Percentiles rank a stretch among this genome's conserved stretches.
Evolutionary conservation across 1,140 invertebrate genomes (phyloP).

Genomic region (Pectinophora gossypiella): DNA sequence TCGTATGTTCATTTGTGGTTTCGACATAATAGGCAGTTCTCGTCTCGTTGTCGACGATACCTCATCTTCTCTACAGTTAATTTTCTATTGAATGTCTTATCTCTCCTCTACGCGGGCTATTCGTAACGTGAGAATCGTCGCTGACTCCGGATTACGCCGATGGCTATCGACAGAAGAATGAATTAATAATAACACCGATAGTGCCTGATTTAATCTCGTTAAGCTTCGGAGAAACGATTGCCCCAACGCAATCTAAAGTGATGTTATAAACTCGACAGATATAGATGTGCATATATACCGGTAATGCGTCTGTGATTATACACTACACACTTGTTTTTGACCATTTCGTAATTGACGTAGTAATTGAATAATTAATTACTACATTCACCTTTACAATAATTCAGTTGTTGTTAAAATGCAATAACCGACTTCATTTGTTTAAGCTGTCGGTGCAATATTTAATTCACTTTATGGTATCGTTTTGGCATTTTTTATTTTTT

Average conservation of each 20-base stretch:
- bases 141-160: slow-evolving; percentile 58
- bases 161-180: slow-evolving; percentile 50
- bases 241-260: slow-evolving; percentile 15
- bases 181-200: slow-evolving; percentile 58
- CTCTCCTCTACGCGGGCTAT: slow-evolving; percentile 28
- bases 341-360: no score
- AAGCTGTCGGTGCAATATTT: neutral
- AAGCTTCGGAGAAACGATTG: slow-evolving; percentile 27
- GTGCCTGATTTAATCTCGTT: slow-evolving; percentile 40
- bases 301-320: no score
- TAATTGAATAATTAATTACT: neutral
- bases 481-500: neutral
- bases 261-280: neutral
- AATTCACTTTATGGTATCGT: neutral
- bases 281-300: no score
- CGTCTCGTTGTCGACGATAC: neutral
- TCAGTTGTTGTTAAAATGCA: slow-evolving; percentile 5
- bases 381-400: neutral
- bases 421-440: neutral
- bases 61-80: slow-evolving; percentile 43
- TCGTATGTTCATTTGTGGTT: neutral
- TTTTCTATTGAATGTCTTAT: slow-evolving; percentile 59
- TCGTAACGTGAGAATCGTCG: slow-evolving; percentile 59
- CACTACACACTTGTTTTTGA: no score
- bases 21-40: neutral